Evolutionary conservation across 2,113 vertebrate genomes (phyloP).

Genomic region (Falco punctatus): DNA sequence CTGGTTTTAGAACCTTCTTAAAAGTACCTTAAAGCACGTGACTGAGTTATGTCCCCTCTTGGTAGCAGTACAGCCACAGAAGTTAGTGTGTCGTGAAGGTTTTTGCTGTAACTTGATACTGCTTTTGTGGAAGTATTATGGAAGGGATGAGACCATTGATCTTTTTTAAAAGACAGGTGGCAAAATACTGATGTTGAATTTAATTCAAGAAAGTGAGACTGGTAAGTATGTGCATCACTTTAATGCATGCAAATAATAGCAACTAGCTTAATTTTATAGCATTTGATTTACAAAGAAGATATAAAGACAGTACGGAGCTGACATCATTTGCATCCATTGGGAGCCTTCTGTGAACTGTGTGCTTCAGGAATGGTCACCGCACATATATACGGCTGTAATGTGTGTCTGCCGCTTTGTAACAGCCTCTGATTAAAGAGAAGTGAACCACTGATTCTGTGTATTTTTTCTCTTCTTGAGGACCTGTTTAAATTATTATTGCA

Average conservation of each 20-base stretch:
- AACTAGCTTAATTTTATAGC: slow-evolving; percentile 53
- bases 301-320: not conserved
- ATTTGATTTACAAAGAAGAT: slow-evolving; percentile 35
- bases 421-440: slow-evolving; percentile 49
- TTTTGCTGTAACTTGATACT: not conserved
- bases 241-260: slow-evolving; percentile 50
- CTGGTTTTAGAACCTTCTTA: not conserved
- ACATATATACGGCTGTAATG: not conserved
- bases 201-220: not conserved
- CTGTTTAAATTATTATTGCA: not conserved
- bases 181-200: slow-evolving; percentile 29
- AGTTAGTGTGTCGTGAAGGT: not conserved
- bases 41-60: not conserved
- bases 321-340: not conserved
- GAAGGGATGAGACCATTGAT: not conserved
- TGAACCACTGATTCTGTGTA: slow-evolving; percentile 5
- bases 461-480: not conserved
- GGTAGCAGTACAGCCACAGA: not conserved
- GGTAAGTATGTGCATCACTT: slow-evolving; percentile 62
- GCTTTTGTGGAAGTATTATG: not conserved
- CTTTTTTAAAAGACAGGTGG: slow-evolving; percentile 34
- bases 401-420: slow-evolving; percentile 1
- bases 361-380: not conserved
- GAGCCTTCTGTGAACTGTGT: not conserved
- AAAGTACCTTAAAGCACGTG: not conserved